Evolutionary conservation across 2,888 invertebrate genomes (phyloP).

Genomic region (Tiliacea citrago): DNA sequence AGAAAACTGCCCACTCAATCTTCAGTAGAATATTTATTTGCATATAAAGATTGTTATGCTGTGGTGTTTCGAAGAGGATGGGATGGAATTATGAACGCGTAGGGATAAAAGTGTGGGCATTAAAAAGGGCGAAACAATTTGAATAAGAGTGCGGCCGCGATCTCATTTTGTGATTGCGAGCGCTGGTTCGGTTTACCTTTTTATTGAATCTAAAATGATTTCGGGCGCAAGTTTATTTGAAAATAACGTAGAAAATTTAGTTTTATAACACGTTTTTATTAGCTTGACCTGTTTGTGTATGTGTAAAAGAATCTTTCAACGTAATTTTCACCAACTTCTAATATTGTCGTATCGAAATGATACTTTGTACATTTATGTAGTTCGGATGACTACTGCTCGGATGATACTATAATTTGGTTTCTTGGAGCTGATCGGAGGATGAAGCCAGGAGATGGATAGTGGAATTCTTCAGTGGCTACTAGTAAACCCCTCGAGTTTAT

Average conservation of each 20-base stretch:
- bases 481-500: too few species aligned
- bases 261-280: too few species aligned
- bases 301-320: too few species aligned
- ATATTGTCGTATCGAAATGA: too few species aligned
- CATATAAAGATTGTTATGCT: slow-evolving; percentile 46
- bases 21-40: slow-evolving; percentile 17
- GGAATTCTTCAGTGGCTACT: too few species aligned
- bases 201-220: slow-evolving; percentile 41
- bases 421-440: too few species aligned
- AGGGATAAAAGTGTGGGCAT: slow-evolving; percentile 71
- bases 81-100: slow-evolving; percentile 60
- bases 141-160: slow-evolving; percentile 73
- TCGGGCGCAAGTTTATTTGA: neutral
- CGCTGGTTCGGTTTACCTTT: slow-evolving; percentile 39
- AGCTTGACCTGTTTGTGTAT: too few species aligned
- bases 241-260: neutral
- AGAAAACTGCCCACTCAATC: neutral
- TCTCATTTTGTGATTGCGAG: slow-evolving; percentile 77
- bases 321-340: too few species aligned
- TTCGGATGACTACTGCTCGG: too few species aligned
- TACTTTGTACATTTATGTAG: too few species aligned
- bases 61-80: slow-evolving; percentile 45
- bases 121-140: slow-evolving; percentile 78
- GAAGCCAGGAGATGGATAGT: too few species aligned
- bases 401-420: too few species aligned